Evolutionary conservation across 1,140 invertebrate species (phyloP), one percentile per base, ranked within the genome.

Genomic region (Maniola jurtina): DNA sequence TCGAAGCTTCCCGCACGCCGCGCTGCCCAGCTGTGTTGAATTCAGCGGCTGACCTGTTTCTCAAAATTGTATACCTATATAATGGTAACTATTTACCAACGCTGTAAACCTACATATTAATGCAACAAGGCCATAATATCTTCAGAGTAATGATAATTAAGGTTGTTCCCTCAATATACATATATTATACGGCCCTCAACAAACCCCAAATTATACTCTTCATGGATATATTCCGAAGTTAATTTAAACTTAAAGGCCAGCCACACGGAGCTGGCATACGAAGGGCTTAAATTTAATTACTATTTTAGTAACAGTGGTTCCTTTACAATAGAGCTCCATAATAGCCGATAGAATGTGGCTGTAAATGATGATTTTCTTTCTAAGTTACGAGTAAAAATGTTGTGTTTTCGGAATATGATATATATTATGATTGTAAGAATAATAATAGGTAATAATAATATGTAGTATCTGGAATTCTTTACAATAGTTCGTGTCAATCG

Each of bases 401-500:
- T n/a, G n/a, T n/a, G n/a, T n/a, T n/a, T n/a, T n/a, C n/a, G n/a
- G n/a, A n/a, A n/a, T n/a, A n/a, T n/a, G n/a, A n/a, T n/a, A n/a
- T n/a, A n/a, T n/a, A n/a, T n/a, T n/a, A n/a, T n/a, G n/a, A n/a
- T n/a, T n/a, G n/a, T n/a, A n/a, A n/a, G n/a, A n/a, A n/a, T n/a
- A n/a, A n/a, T n/a, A n/a, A n/a, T n/a, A n/a, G n/a, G n/a, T n/a
- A n/a, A n/a, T n/a, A n/a, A n/a, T n/a, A n/a, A n/a, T n/a, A n/a
- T n/a, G n/a, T n/a, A n/a, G 35, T 58, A 54, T 59, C 50, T 58
- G 6, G 8, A 11, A 61, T 62, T 34, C 59, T 42, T 59, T 68
- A 69, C 63, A 60, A 63, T 56, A 16, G 36, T 54, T 60, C 62
- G 76, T 76, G 70, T 70, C 64, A 71, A 67, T 60, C 66, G 66